Evolutionary conservation across 2,888 invertebrate genomes (phyloP), one percentile per base, ranked within the genome.

Genomic region (Sabatieria punctata): DNA sequence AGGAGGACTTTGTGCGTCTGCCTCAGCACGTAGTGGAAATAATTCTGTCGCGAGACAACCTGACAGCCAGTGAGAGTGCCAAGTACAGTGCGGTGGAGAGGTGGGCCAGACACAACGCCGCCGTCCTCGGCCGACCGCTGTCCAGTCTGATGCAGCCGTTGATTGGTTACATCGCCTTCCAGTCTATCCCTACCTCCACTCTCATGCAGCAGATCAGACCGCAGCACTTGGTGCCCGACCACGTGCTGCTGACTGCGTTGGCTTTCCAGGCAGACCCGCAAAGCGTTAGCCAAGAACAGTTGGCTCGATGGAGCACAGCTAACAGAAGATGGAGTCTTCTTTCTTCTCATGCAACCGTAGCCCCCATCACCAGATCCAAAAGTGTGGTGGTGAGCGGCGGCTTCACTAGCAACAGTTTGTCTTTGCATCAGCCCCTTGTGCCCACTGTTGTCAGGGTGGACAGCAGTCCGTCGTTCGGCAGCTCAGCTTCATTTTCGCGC

Each of bases 71-170:
- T 60, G 88, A 89, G 65, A 85, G 88, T 57, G 85, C 85, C 3
- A 88, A 88, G 66, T 84, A 82, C 61, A 82, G 80, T 77, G 86
- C 86, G n/a, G 86, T 85, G 0, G 68, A 88, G 24, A 86, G 86
- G 85, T 89, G 88, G 88, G 81, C 85, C 66, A 86, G 86, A 69
- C 85, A 88, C 61, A 85, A 79, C 64, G n/a, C n/a, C n/a, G n/a
- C n/a, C n/a, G 15, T 85, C 65, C 86, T 88, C 68, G 82, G 78
- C 55, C 82, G 84, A 66, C 76, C 77, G 52, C 78, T 78, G 52
- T 35, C 46, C 19, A 44, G 49, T n/a, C 45, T 57, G 4, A 59
- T 65, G 52, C 50, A 54, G 19, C 85, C 83, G 61, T 88, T 89
- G 63, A 68, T 86, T 63, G 85, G 86, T 66, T 85, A 82, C 68